Base-by-base conservation (phyloP, 2,888 invertebrate species). In the Polydrusus pterygomalis region DNA sequence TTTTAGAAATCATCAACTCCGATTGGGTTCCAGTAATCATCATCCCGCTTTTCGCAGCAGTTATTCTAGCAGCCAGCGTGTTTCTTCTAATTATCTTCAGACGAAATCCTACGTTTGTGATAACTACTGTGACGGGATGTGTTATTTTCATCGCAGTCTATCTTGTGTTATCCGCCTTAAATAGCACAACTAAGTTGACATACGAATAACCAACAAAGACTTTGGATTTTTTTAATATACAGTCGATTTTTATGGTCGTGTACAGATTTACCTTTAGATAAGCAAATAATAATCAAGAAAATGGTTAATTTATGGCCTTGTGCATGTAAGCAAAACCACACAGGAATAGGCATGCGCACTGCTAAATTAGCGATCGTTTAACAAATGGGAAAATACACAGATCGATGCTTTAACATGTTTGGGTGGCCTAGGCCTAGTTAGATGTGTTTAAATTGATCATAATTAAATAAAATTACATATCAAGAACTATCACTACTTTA, bases 81-180 rank as follows among this genome's bases (percentile, higher is more conserved):
- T 84, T 84, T 76, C 85, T 88, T 45, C 80, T 89, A 83, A 85
- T 89, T 30, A 81, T 89, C 51, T 89, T 89, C 81, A 86, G 88
- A 80, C 87, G 88, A 81, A 89, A 87, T 80, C 89, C 89, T 8
- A 84, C 87, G 30, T 83, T 88, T 71, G 86, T 89, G 1, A 88
- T 88, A n/a, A 87, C 86, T 38, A 85, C 88, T 13, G 88, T 89
- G 3, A 87, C 88, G 1, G 87, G 85, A 40, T 87, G 88, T 79
- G 82, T 89, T 17, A 85, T 87, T n/a, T 82, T 88, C 7, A 87
- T 89, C 65, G 84, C 87, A 18, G 82, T 89, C 80, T 88, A 88
- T 76, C 82, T 87, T 47, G 84, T 86, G 63, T 77, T 88, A 25
- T 84, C 78, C n/a, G 81, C 81, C 13, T 67, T 83, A 56, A 78